These are phyloP conservation scores for Polymixis flavicincta DNA, from an alignment of 2,888 invertebrate genomes.

Conservation along the genomic window DNA sequence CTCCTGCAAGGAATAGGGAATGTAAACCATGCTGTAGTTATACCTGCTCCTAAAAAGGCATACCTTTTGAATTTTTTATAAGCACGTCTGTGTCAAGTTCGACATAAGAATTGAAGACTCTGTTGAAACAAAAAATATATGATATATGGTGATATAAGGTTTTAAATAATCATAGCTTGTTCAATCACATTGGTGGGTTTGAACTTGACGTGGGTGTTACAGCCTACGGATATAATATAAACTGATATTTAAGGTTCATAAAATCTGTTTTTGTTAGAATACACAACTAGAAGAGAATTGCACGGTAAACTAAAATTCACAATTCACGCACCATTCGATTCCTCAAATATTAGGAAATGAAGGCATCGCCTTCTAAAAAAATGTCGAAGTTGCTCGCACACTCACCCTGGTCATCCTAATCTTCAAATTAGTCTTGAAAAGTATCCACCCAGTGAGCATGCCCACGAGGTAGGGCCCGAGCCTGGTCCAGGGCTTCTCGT, in stretches of 20 bases:
- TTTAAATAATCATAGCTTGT: background rate
- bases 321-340: background rate
- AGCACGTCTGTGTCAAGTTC: background rate
- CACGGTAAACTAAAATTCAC: background rate
- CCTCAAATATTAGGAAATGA: background rate
- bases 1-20: background rate
- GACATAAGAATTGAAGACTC: background rate
- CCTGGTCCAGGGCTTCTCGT: constrained; percentile 97
- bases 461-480: constrained; percentile 96
- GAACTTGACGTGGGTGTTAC: background rate
- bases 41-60: background rate
- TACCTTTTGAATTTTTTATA: background rate
- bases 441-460: constrained; percentile 95
- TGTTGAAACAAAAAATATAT: background rate
- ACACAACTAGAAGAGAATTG: too few species aligned
- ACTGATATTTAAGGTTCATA: background rate
- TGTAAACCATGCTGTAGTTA: background rate
- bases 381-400: background rate
- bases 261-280: background rate
- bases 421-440: constrained; percentile 95
- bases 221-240: background rate
- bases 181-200: background rate
- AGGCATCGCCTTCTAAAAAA: background rate
- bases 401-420: constrained; percentile 93
- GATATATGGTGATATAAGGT: background rate